A percentile compares a stretch with the other conserved stretches of the same genome.
Evolutionary conservation across 2,888 invertebrate species (phyloP).

Genomic region (Dasysyrphus albostriatus): DNA sequence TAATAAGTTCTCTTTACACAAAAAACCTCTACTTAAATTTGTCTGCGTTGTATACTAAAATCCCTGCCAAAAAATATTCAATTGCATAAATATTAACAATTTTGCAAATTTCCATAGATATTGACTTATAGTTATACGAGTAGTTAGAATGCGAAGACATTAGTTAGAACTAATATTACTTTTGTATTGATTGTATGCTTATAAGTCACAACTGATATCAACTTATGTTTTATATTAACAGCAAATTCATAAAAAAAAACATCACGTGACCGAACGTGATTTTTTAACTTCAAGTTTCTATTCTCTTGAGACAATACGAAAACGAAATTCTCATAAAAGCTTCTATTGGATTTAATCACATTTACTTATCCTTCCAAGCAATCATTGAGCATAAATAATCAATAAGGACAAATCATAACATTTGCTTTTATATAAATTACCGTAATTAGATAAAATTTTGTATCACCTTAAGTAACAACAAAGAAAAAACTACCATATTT

Average conservation of each 20-base stretch:
- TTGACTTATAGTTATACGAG: too few species aligned
- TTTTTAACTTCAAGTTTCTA: background rate
- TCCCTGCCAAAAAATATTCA: too few species aligned
- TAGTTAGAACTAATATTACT: too few species aligned
- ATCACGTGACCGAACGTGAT: constrained; percentile 8
- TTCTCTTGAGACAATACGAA: background rate
- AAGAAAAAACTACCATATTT: constrained; percentile 14
- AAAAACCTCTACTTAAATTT: too few species aligned
- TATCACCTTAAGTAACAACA: constrained; percentile 14
- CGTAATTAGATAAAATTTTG: constrained; percentile 11
- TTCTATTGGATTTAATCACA: too few species aligned
- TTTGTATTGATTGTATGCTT: too few species aligned
- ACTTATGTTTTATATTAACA: background rate
- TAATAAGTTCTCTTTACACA: too few species aligned
- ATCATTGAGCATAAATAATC: background rate
- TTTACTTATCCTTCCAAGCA: background rate
- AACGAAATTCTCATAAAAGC: background rate
- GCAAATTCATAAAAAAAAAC: background rate
- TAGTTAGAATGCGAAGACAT: too few species aligned
- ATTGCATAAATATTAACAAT: too few species aligned
- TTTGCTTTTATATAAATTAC: background rate
- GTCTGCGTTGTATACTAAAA: too few species aligned
- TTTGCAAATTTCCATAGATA: too few species aligned
- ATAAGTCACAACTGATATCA: too few species aligned
- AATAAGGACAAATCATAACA: constrained; percentile 18